A percentile compares a stretch with the other conserved stretches of the same genome.
These are phyloP conservation scores for Choloepus hoffmanni DNA, from an alignment of 2,113 vertebrate genomes.

Conservation along the genomic window DNA sequence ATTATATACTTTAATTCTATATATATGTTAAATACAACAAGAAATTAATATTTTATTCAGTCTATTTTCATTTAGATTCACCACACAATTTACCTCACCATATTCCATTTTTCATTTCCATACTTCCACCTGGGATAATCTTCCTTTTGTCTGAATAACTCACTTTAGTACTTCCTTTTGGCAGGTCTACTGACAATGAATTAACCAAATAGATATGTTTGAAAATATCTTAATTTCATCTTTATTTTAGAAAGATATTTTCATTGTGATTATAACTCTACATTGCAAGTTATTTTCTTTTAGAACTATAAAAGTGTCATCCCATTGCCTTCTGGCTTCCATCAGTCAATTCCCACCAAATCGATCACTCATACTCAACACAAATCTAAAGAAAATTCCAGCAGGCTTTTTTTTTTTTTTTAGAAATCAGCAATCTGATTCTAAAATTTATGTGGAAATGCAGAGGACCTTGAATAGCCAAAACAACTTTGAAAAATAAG, in stretches of 20 bases:
- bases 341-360: constrained; percentile 39
- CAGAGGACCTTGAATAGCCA: background rate
- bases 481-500: background rate
- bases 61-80: background rate
- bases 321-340: background rate
- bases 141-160: background rate
- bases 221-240: constrained; percentile 1
- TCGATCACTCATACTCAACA: background rate
- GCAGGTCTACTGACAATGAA: background rate
- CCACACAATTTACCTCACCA: background rate
- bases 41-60: background rate
- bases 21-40: background rate
- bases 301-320: background rate
- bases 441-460: background rate
- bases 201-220: background rate
- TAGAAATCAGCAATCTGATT: background rate
- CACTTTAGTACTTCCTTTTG: background rate
- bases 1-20: background rate
- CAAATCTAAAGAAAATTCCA: constrained; percentile 3
- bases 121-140: background rate
- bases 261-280: background rate
- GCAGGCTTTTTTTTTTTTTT: background rate
- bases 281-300: background rate
- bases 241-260: constrained; percentile 16
- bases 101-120: background rate